Conservation (phyloP, 2,113 vertebrate species). For the Rhynchomys soricoides region DNA sequence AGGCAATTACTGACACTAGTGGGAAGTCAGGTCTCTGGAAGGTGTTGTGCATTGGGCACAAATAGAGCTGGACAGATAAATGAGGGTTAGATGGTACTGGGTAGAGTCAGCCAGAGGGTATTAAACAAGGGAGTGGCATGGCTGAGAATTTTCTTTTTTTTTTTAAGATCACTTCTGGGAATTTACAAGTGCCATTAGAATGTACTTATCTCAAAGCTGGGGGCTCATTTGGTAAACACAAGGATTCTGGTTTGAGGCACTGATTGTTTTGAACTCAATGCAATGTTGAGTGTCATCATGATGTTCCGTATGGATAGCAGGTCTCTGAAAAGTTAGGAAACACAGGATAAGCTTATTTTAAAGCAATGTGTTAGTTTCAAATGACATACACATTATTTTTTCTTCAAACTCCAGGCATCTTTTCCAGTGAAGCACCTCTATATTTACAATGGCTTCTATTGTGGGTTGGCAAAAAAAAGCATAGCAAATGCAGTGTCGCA, state of each 20-base stretch:
- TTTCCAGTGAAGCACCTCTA: neutral
- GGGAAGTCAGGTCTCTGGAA: constrained; percentile 31
- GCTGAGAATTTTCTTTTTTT: constrained; percentile 1
- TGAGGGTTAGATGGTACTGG: neutral
- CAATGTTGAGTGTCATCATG: neutral
- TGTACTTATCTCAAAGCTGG: constrained; percentile 6
- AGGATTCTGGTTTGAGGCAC: neutral
- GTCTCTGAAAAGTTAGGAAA: neutral
- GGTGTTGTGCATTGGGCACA: neutral
- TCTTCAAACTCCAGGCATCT: constrained; percentile 6
- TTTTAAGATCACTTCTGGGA: constrained; percentile 55
- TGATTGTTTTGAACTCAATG: neutral
- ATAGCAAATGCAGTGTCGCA: neutral
- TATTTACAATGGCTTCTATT: neutral
- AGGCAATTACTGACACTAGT: neutral
- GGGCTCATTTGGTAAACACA: neutral
- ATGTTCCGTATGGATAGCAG: neutral
- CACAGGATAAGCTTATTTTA: neutral
- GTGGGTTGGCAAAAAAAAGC: constrained; percentile 16
- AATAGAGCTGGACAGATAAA: constrained; percentile 55
- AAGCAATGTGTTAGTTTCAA: constrained; percentile 30
- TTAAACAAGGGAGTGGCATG: constrained; percentile 25
- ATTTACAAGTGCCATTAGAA: neutral
- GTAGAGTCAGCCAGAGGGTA: neutral
- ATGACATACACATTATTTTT: neutral